Percentiles rank a stretch among this genome's conserved stretches.
Conservation (phyloP, 1,140 invertebrate species). For the Liolophura sinensis region DNA sequence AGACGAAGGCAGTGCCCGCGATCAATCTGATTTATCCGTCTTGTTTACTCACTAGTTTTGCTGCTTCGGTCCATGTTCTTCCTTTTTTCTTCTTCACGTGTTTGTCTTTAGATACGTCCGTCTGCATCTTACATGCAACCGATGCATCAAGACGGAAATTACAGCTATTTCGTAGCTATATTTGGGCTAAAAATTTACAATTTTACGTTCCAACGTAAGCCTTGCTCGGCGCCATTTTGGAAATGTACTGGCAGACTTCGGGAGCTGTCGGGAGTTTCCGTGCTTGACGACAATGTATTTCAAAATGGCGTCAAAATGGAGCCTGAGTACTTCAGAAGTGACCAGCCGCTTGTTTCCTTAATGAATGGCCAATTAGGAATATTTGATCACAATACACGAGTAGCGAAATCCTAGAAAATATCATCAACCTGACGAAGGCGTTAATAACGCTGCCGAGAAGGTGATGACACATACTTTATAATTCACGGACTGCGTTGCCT, state of each 20-base stretch:
- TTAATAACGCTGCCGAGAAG: no score
- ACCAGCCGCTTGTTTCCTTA: no score
- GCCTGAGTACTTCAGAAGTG: not conserved
- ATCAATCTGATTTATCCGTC: not conserved
- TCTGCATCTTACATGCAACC: slow-evolving; percentile 36
- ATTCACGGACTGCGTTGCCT: no score
- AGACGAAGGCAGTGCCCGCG: not conserved
- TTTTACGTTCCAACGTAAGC: no score
- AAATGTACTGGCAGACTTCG: slow-evolving; percentile 9
- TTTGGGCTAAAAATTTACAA: no score
- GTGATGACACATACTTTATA: no score
- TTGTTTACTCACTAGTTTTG: slow-evolving; percentile 48
- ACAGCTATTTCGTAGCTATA: no score
- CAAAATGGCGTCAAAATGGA: slow-evolving; percentile 49
- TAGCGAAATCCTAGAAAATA: no score
- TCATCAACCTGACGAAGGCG: no score
- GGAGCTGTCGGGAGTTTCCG: slow-evolving; percentile 24
- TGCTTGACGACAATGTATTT: slow-evolving; percentile 32
- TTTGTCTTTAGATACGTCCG: slow-evolving; percentile 44
- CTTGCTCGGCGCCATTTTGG: slow-evolving; percentile 34
- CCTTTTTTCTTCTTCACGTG: slow-evolving; percentile 45
- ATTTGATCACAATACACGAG: no score
- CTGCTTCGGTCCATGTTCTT: slow-evolving; percentile 52
- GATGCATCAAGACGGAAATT: slow-evolving; percentile 14
- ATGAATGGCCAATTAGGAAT: no score